phyloP scores from a whole-genome alignment of 1,140 invertebrate genomes.

The Pseudoatta argentina region DNA sequence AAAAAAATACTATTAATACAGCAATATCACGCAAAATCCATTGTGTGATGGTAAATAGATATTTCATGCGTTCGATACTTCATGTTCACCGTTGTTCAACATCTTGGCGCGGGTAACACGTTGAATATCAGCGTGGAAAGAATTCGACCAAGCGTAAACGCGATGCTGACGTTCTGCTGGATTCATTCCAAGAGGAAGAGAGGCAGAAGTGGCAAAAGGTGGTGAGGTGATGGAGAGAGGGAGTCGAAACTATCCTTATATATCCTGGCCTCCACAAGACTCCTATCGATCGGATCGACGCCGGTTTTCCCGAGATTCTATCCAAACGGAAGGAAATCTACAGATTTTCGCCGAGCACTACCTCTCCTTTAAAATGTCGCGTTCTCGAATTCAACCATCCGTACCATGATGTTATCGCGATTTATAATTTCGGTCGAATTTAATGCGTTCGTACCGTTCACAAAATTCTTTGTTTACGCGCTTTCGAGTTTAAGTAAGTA shows the following conservation, averaged over 20 bases:
- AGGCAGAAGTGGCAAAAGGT: slow-evolving; percentile 8
- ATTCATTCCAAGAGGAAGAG: slow-evolving; percentile 57
- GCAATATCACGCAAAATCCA: background rate
- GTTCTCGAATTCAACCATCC: background rate
- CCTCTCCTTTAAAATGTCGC: background rate
- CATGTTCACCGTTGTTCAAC: background rate
- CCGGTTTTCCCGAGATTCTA: slow-evolving; percentile 69
- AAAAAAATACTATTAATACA: background rate
- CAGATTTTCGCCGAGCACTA: background rate
- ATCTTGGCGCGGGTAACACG: slow-evolving; percentile 1
- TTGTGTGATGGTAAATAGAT: background rate
- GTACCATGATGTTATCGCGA: background rate
- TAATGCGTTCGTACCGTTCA: background rate
- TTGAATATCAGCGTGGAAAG: slow-evolving; percentile 51
- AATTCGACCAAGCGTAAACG: slow-evolving; percentile 62
- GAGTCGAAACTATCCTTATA: slow-evolving; percentile 69
- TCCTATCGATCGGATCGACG: slow-evolving; percentile 67
- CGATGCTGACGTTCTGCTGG: slow-evolving; percentile 52
- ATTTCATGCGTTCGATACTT: background rate
- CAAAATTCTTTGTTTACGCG: background rate
- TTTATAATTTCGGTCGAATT: background rate
- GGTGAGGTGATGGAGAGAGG: background rate
- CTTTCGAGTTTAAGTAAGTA: background rate
- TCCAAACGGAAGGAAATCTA: slow-evolving; percentile 60
- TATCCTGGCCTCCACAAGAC: slow-evolving; percentile 47